Base-by-base conservation (phyloP, 1,140 invertebrate genomes). In the Agrypnia vestita region DNA sequence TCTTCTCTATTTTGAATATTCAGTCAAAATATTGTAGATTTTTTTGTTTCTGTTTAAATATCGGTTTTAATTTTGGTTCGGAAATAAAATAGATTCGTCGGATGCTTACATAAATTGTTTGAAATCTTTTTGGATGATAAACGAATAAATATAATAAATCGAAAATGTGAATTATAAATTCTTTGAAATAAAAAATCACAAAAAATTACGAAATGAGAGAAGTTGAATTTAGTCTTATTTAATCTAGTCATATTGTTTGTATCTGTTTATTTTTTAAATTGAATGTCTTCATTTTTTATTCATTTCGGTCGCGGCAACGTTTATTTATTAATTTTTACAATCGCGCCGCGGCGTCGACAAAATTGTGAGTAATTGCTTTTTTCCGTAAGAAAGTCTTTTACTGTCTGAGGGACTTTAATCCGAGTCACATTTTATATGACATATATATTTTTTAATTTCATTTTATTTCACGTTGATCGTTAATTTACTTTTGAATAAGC, bases 161-260 rank as follows among this genome's bases (percentile, higher is more conserved):
- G 69, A 71, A 71, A 51, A 19, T 71, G 51, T 44, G 25, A 43
- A 9, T n/a, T n/a, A n/a, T 19, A 67, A 67, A 67, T 67, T 64
- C 35, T 64, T 64, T 43, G 43, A 12, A 53, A 53, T 53, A 13
- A 53, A 53, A 53, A 13, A 53, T 51, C 69, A 21, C 46, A 72
- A 19, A 51, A 53, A 53, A 53, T 53, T 13, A 21, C 69, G 69
- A 72, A 72, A 11, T 13, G 17, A 19, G 49, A 21, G 25, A 53
- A 72, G 10, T 53, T 47, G 69, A 35, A 72, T 15, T 51, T 77
- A 77, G 76, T 51, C 47, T 17, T 77, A 67, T 49, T 59, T 51
- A 77, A 77, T 53, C 76, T 78, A 78, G 76, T 78, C 76, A 78
- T 59, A 25, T 78, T 78, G 67, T 71, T 77, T 76, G 61, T 53